Percentiles rank a stretch among this genome's conserved stretches.
Evolutionary conservation across 2,888 invertebrate species (phyloP).

Genomic region (Sminthurides aquaticus): DNA sequence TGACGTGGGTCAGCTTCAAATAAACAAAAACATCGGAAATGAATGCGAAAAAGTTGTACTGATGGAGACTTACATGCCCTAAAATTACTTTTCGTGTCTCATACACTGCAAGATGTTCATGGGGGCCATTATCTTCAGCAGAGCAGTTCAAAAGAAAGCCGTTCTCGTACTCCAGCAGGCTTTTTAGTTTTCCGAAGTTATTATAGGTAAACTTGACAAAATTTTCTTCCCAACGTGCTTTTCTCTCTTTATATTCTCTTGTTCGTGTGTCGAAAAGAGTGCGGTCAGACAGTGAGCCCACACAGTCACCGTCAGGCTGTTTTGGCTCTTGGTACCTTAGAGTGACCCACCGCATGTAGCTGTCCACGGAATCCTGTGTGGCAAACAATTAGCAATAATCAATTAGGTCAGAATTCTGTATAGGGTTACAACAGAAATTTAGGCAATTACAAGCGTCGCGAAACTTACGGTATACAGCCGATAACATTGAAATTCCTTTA

Average conservation of each 20-base stretch:
- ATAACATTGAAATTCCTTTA: constrained; percentile 36
- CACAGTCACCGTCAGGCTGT: not conserved
- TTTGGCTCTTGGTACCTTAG: constrained; percentile 16
- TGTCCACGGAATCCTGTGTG: constrained; percentile 11
- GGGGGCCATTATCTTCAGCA: constrained; percentile 12
- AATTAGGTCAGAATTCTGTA: too few species aligned
- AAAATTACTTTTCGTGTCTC: constrained; percentile 8
- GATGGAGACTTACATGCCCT: constrained; percentile 11
- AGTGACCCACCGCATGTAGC: constrained; percentile 13
- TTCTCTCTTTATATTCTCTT: constrained; percentile 23
- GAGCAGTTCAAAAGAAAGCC: constrained; percentile 21
- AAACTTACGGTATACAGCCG: constrained; percentile 33
- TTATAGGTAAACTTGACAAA: constrained; percentile 28
- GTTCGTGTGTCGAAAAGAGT: constrained; percentile 25
- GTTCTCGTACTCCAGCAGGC: constrained; percentile 12
- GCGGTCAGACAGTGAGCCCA: constrained; percentile 24
- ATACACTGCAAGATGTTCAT: constrained; percentile 9
- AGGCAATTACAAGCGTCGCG: too few species aligned
- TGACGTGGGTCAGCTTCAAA: not conserved
- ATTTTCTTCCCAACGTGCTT: constrained; percentile 27
- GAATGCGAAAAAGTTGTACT: too few species aligned
- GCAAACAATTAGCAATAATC: not conserved
- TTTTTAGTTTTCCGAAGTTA: constrained; percentile 13
- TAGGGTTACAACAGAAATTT: too few species aligned
- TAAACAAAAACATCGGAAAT: not conserved